Base-by-base conservation (phyloP, 2,797 vertebrate genomes). In the Saxicola maurus region DNA sequence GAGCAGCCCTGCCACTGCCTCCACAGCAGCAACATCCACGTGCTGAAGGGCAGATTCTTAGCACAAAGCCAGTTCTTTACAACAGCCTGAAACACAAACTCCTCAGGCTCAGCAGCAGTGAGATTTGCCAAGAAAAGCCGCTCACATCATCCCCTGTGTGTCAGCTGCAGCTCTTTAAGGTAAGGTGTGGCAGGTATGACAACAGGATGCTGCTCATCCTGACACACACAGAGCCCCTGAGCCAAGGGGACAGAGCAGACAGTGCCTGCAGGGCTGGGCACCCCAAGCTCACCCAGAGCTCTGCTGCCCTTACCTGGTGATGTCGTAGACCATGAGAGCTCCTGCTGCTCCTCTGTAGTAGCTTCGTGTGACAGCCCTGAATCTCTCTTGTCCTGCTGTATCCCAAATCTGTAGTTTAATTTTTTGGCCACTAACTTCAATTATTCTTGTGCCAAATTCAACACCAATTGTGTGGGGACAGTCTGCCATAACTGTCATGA, bases 361-460 rank as follows among this genome's bases (percentile, higher is more conserved):
- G 97, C 99, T 99, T 94, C 99, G 98, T 27, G 99, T 99, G 95
- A 99, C 99, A 56, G 99, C 99, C 96, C 99, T 97, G 97, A 99
- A 99, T 89, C 99, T 98, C 93, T 99, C 99, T 94, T 99, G 99
- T 76, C 99, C 99, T 72, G 99, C 99, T 46, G 99, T 99, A 97
- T 99, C 99, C 99, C 99, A 99, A 86, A 99, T 99, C 97, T 99
- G 99, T 97, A 99, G 98, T 98, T 99, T 99, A 96, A 99, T 99
- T 98, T 99, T 99, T 98, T 99, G 99, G 76, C 99, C 98, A 72
- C 99, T 99, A 96, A 99, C 99, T 97, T 99, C 99, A 76, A 99
- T 99, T 98, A 99, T 99, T 97, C 99, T 98, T 20, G 99, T 99
- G 77, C 99, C 99, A 94, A 99, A 99, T 96, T 99, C 99, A 95